Conservation (phyloP, 2,888 invertebrate genomes). For the Drosophila birchii region DNA sequence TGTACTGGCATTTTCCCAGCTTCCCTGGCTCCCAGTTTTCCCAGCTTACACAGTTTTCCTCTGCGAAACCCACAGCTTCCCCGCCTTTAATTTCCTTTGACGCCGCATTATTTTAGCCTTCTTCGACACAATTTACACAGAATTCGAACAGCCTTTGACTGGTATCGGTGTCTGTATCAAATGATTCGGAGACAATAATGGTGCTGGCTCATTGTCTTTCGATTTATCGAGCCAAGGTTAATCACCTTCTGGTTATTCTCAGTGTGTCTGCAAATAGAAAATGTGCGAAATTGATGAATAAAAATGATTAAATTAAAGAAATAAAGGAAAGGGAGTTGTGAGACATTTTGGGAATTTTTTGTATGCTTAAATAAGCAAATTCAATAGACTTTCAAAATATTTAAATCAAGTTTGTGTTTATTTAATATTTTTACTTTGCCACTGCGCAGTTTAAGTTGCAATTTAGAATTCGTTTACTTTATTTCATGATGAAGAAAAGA, state of each 20-base stretch:
- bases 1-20: slow-evolving; percentile 3
- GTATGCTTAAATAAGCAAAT: no score
- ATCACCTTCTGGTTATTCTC: slow-evolving; percentile 8
- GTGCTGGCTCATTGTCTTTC: neutral
- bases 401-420: no score
- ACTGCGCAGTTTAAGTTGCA: no score
- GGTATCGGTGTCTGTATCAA: slow-evolving; percentile 26
- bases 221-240: slow-evolving; percentile 10
- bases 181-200: slow-evolving; percentile 24
- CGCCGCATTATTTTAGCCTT: slow-evolving; percentile 22
- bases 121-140: slow-evolving; percentile 22
- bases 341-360: no score
- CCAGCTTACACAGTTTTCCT: neutral
- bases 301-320: neutral
- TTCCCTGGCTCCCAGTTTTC: neutral
- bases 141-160: slow-evolving; percentile 31
- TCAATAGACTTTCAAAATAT: no score
- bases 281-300: neutral
- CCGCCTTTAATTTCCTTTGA: slow-evolving; percentile 30
- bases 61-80: neutral
- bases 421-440: no score
- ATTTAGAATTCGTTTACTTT: no score
- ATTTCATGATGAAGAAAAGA: no score
- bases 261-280: neutral
- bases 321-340: neutral